A percentile compares a stretch with the other conserved stretches of the same genome.
Evolutionary conservation across 2,888 invertebrate genomes (phyloP).

Genomic region (Corbicula japonica): DNA sequence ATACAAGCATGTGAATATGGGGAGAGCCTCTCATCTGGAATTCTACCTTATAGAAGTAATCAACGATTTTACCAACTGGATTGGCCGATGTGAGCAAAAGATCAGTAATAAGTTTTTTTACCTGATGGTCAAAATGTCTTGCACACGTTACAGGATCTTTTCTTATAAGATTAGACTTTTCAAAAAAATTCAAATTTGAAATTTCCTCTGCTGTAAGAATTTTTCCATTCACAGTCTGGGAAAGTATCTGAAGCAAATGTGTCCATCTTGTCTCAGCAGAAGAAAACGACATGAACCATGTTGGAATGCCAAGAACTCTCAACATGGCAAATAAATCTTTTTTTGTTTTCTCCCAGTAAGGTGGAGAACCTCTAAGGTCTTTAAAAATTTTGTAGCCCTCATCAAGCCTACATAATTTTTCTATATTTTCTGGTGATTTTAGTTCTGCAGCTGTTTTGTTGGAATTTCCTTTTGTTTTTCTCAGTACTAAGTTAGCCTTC

Average conservation of each 20-base stretch:
- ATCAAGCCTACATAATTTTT: slow-evolving; percentile 29
- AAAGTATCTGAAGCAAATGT: slow-evolving; percentile 33
- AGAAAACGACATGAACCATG: slow-evolving; percentile 45
- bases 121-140: slow-evolving; percentile 56
- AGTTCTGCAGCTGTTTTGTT: slow-evolving; percentile 1
- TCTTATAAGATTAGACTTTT: slow-evolving; percentile 36
- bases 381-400: slow-evolving; percentile 51
- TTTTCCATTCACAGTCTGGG: slow-evolving; percentile 16
- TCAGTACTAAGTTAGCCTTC: slow-evolving; percentile 45
- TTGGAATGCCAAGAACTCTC: slow-evolving; percentile 40
- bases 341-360: slow-evolving; percentile 44
- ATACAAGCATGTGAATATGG: too few species aligned
- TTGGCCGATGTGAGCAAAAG: slow-evolving; percentile 4
- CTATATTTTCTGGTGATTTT: background rate
- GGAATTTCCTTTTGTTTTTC: slow-evolving; percentile 15
- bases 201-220: slow-evolving; percentile 8
- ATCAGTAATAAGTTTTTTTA: slow-evolving; percentile 42
- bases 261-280: slow-evolving; percentile 55
- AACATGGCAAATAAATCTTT: slow-evolving; percentile 54
- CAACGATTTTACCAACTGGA: slow-evolving; percentile 52
- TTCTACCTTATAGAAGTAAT: slow-evolving; percentile 61
- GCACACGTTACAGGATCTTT: slow-evolving; percentile 59
- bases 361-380: slow-evolving; percentile 51
- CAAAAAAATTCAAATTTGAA: background rate
- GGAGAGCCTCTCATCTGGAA: too few species aligned